These are phyloP conservation scores for Calameuta filiformis DNA, from an alignment of 2,888 invertebrate species.

Conservation along the genomic window DNA sequence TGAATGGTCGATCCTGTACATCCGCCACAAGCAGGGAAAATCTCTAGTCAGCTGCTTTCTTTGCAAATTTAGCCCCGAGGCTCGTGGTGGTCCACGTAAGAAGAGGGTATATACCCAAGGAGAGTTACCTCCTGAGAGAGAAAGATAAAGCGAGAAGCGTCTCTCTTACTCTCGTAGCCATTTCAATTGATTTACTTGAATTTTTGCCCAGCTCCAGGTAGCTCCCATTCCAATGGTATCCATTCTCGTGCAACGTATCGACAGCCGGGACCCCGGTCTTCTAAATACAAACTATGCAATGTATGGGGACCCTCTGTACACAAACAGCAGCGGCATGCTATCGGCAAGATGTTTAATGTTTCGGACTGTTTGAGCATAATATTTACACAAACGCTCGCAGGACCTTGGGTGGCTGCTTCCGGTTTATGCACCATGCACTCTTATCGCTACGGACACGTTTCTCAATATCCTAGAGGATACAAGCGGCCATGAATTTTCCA, in stretches of 20 bases:
- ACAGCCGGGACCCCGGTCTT: constrained; percentile 7
- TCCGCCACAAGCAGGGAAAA: constrained; percentile 33
- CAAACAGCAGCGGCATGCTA: constrained; percentile 31
- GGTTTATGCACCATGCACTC: constrained; percentile 35
- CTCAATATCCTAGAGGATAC: constrained; percentile 23
- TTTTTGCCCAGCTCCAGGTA: constrained; percentile 56
- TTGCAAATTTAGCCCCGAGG: constrained; percentile 54
- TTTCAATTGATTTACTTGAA: constrained; percentile 61
- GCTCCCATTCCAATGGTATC: constrained; percentile 10
- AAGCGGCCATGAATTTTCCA: not conserved
- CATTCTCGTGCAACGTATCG: not conserved
- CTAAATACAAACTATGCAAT: constrained; percentile 19
- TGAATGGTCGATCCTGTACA: constrained; percentile 34
- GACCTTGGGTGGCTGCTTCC: constrained; percentile 41
- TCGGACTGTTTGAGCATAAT: constrained; percentile 57
- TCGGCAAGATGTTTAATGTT: constrained; percentile 57
- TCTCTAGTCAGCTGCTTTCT: constrained; percentile 60
- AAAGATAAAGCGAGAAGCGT: not conserved
- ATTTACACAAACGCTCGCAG: constrained; percentile 46
- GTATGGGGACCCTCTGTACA: constrained; percentile 14
- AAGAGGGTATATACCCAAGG: not conserved
- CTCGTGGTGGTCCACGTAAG: constrained; percentile 17
- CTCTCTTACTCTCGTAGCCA: constrained; percentile 39
- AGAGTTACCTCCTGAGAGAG: not conserved
- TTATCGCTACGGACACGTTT: constrained; percentile 37